Base-by-base conservation (phyloP, 2,888 invertebrate genomes). In the Agrilus biguttatus region DNA sequence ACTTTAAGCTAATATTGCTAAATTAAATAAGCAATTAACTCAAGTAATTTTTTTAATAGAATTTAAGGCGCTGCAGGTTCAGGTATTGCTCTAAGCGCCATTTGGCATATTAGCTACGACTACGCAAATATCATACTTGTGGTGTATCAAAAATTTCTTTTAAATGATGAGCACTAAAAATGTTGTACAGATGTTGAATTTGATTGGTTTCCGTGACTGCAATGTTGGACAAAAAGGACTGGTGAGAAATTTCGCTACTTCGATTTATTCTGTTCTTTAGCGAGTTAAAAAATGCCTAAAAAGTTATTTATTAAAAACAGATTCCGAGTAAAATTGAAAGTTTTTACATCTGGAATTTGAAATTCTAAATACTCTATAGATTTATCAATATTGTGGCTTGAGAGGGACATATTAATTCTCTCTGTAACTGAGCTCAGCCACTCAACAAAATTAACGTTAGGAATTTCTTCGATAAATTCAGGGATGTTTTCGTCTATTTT, bases 351-450 rank as follows among this genome's bases (percentile, higher is more conserved):
- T 8, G 82, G 81, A 35, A 80, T 77, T 58, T 79, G 78, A 59
- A 84, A 83, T 10, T 74, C 74, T 19, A 83, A 66, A 0, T 78
- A 74, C 33, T 82, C 76, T 8, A 79, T 75, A 53, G 73, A 74
- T 44, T 28, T 28, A 10, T 79, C 78, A 55, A 72, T 70, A 54
- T 77, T 76, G 53, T 78, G 78, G 57, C 77, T 80, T 58, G 78
- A 78, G 74, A 86, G 77, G 12, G 78, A 74, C 50, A 78, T 77
- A 64, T 86, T 86, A 41, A 87, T 78, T 19, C 78, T 68, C 59
- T 87, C 86, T 8, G 84, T 83, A 12, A 84, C 78, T 54, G 81
- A 79, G 2, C 78, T 75, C 37, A 86, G 65, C 86, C 87, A 87
- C 39, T 77, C 72, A 8, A 75, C 65, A 60, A 84, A 86, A 8